Evolutionary conservation across 1,140 invertebrate genomes (phyloP).

Genomic region (Eueides isabella): DNA sequence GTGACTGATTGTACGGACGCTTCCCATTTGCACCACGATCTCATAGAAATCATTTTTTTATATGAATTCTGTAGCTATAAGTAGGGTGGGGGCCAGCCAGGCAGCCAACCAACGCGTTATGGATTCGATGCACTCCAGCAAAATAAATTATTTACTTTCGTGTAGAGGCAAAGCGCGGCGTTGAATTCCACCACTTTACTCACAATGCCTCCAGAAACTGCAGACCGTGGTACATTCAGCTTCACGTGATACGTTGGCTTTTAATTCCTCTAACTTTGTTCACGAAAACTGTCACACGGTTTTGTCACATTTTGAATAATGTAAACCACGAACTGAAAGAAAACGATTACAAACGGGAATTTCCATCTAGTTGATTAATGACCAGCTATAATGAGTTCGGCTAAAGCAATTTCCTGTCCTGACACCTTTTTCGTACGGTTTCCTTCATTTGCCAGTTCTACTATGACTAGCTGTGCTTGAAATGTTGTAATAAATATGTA

Average conservation of each 20-base stretch:
- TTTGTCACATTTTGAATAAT: background rate
- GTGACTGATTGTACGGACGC: background rate
- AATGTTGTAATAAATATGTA: too few relatives aligned
- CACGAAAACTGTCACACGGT: background rate
- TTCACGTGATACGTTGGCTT: background rate
- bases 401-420: constrained; percentile 1
- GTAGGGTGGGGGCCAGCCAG: too few relatives aligned
- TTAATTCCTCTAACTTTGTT: background rate
- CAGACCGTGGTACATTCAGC: too few relatives aligned
- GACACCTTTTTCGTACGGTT: background rate
- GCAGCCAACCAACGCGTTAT: too few relatives aligned
- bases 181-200: too few relatives aligned
- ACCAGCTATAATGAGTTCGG: background rate
- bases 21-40: background rate
- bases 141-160: too few relatives aligned
- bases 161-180: too few relatives aligned
- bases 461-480: too few relatives aligned
- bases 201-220: too few relatives aligned
- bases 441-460: background rate
- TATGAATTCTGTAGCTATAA: too few relatives aligned
- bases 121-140: too few relatives aligned
- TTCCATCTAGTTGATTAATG: constrained; percentile 15
- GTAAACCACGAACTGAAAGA: background rate
- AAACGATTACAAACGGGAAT: background rate
- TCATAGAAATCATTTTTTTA: background rate